These are phyloP conservation scores for Goniozus legneri DNA, from an alignment of 1,140 invertebrate species.

Conservation along the genomic window DNA sequence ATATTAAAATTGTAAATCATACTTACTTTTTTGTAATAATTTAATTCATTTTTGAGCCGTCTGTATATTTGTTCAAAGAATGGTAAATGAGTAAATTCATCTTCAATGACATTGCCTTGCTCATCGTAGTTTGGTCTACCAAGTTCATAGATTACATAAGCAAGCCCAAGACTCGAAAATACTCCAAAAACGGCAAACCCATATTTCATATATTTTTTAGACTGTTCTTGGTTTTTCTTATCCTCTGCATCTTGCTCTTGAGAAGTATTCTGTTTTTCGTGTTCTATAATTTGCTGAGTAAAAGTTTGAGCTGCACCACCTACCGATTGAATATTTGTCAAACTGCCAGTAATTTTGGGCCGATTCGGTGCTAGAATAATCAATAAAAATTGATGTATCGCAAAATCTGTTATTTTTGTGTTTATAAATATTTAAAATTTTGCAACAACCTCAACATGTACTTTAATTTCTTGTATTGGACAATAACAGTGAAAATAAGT, in stretches of 20 bases:
- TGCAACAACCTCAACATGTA: too few species aligned
- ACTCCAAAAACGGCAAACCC: slow-evolving; percentile 54
- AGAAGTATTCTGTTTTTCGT: slow-evolving; percentile 26
- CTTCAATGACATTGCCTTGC: slow-evolving; percentile 71
- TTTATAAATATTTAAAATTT: too few species aligned
- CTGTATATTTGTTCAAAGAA: slow-evolving; percentile 67
- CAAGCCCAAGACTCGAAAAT: slow-evolving; percentile 52
- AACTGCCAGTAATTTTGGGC: slow-evolving; percentile 34
- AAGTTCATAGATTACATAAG: slow-evolving; percentile 59
- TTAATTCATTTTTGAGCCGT: slow-evolving; percentile 71
- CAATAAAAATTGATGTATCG: background rate
- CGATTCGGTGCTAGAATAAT: slow-evolving; percentile 16
- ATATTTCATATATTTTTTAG: slow-evolving; percentile 58
- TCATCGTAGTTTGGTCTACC: slow-evolving; percentile 70
- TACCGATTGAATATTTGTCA: slow-evolving; percentile 36
- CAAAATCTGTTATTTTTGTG: background rate
- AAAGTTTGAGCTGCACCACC: slow-evolving; percentile 17
- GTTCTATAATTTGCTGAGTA: slow-evolving; percentile 19
- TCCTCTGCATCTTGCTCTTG: slow-evolving; percentile 49
- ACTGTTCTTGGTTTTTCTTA: slow-evolving; percentile 50
- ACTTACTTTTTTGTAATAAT: slow-evolving; percentile 72
- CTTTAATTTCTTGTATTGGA: too few species aligned
- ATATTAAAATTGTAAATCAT: too few species aligned
- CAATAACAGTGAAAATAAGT: too few species aligned
- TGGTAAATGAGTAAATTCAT: slow-evolving; percentile 77